Evolutionary conservation across 2,113 vertebrate genomes (phyloP), one percentile per base, ranked within the genome.

Genomic region (Drymodes brunneopygia): DNA sequence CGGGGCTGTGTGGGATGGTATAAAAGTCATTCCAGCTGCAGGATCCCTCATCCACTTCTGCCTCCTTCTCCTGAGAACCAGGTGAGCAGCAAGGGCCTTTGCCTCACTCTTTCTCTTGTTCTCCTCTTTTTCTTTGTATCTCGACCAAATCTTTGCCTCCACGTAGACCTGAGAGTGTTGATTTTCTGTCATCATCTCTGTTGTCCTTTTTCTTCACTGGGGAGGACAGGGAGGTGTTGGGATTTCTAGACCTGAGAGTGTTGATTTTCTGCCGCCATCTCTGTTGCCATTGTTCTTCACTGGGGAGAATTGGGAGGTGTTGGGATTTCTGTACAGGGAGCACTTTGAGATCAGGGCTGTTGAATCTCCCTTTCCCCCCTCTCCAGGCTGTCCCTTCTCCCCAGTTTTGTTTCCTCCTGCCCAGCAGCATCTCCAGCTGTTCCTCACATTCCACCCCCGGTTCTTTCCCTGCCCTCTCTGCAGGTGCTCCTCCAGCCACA

Each of bases 41-140:
- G 60, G 6, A 4, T 15, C 6, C 7, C 3, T 51, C 92, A 92
- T 61, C 74, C 69, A 85, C 54, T 58, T 36, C 92, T 72, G 53
- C 40, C 90, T 94, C 50, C 86, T 88, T 50, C 78, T 90, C 16
- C 64, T 18, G 35, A 81, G 36, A 81, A 17, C 53, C 18, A 79
- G 94, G 94, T 95, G 11, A 94, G 90, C 0, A 1, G 7, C 8
- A 12, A 23, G 1, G 0, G 2, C 4, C 33, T 54, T 6, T 0
- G 1, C 2, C 35, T 16, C 0, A 0, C 4, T 51, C n/a, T 19
- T 18, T 9, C 4, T 15, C 16, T 10, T 19, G 24, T 20, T 69
- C 45, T 47, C 33, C 8, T 35, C 33, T n/a, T 33, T 23, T 1
- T 8, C 28, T 73, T 17, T 4, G 12, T 8, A 1, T 2, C 7